Evolutionary conservation across 2,797 vertebrate genomes (phyloP).

Genomic region (Sebastes trivittatus): DNA sequence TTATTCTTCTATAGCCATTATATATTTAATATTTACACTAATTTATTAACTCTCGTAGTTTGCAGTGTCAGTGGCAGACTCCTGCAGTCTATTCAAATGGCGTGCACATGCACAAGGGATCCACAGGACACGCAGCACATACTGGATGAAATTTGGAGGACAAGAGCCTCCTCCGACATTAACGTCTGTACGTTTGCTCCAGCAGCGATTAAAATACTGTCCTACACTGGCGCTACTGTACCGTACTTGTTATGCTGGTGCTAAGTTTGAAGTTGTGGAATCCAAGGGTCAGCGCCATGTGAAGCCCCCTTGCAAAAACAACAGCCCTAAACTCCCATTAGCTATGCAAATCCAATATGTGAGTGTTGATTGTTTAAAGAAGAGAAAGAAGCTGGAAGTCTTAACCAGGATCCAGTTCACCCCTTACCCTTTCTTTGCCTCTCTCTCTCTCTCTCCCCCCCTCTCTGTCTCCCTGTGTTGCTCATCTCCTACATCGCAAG

Average conservation of each 20-base stretch:
- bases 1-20: not conserved
- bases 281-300: conserved; percentile 85
- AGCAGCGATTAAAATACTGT: conserved; percentile 7
- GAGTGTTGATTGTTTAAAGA: conserved; percentile 87
- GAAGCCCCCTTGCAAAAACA: conserved; percentile 89
- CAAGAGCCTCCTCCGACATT: not conserved
- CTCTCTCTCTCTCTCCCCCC: not conserved
- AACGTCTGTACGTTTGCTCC: not conserved
- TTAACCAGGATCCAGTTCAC: conserved; percentile 71
- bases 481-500: conserved; percentile 44
- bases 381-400: conserved; percentile 86
- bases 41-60: not conserved
- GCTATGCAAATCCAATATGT: conserved; percentile 94
- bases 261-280: conserved; percentile 82
- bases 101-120: not conserved
- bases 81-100: not conserved
- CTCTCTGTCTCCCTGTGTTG: conserved; percentile 67
- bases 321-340: conserved; percentile 85
- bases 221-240: not conserved
- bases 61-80: not conserved
- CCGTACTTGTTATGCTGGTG: conserved; percentile 55
- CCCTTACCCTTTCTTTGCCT: conserved; percentile 43
- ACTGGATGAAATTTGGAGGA: not conserved
- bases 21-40: not conserved
- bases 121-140: not conserved